Conservation (phyloP, 2,113 vertebrate species). For the Pteruthius melanotis region DNA sequence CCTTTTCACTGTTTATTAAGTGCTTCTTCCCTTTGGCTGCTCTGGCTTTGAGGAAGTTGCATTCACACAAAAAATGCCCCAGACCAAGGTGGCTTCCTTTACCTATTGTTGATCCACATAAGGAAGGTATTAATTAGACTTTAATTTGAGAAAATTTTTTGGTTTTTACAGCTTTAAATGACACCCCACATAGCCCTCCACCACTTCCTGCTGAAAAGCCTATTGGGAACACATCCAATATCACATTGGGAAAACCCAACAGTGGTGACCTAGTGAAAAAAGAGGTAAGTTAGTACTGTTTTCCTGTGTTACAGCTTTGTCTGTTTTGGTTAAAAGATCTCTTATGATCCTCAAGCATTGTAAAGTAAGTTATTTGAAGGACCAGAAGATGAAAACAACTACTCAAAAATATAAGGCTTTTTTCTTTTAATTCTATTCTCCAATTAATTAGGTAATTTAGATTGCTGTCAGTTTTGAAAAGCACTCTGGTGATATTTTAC, state of each 20-base stretch:
- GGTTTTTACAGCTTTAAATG: conserved; percentile 70
- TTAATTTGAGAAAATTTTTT: background rate
- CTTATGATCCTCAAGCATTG: background rate
- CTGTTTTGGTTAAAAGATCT: background rate
- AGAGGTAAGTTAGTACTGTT: conserved; percentile 54
- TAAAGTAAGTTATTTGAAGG: background rate
- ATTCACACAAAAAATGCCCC: background rate
- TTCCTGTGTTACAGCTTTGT: background rate
- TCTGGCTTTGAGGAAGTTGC: background rate
- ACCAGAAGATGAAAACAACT: background rate
- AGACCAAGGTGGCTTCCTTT: background rate
- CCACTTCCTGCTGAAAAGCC: conserved; percentile 84
- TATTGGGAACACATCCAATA: conserved; percentile 71
- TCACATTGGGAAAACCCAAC: conserved; percentile 53
- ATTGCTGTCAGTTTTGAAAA: background rate
- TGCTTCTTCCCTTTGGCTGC: background rate
- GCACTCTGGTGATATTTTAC: background rate
- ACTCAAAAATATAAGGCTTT: background rate
- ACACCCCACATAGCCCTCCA: conserved; percentile 72
- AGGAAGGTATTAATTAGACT: background rate
- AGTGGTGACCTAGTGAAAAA: conserved; percentile 45
- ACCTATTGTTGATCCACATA: background rate
- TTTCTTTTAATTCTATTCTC: background rate
- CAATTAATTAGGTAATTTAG: background rate
- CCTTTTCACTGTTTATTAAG: background rate